Evolutionary conservation across 2,113 vertebrate genomes (phyloP), one percentile per base, ranked within the genome.

Genomic region (Miniopterus natalensis): DNA sequence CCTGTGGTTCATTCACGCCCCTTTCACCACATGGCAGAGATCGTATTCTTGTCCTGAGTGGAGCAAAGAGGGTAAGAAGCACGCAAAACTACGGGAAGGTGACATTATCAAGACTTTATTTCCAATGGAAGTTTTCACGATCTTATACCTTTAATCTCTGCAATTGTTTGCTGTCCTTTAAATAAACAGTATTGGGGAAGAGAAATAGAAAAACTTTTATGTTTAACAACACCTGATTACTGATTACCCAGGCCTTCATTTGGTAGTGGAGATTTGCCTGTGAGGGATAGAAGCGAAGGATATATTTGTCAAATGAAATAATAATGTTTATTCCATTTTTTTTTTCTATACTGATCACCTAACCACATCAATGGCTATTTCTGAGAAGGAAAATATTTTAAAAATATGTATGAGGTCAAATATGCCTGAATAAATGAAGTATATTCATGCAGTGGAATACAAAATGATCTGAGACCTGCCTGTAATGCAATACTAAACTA

Each of bases 321-420:
- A 53, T 49, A 59, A 53, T 27, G 92, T 96, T 94, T 73, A 87
- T 86, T 84, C 15, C 57, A 31, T 91, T 47, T 42, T 20, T n/a
- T 90, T 83, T 92, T 84, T 55, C 59, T 78, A 5, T 71, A 68
- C 66, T 66, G 31, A 77, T 77, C 27, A 78, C 61, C 14, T 61
- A 73, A 23, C 17, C 12, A 87, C 6, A 59, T 42, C 11, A 63
- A 13, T 84, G 83, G 42, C 20, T 91, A 59, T 89, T 91, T 91
- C 57, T 96, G 20, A 88, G 63, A 93, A 31, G 14, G 20, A 8
- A 65, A 90, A 55, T 85, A 88, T 59, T 88, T 75, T 68, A 8
- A 68, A 79, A 45, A n/a, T 61, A 45, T 23, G 31, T 13, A 27
- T 53, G 36, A 92, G 70, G 74, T 84, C 18, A 79, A 80, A 77